phyloP scores from a whole-genome alignment of 1,140 invertebrate species.

The Drosophila mayri region DNA sequence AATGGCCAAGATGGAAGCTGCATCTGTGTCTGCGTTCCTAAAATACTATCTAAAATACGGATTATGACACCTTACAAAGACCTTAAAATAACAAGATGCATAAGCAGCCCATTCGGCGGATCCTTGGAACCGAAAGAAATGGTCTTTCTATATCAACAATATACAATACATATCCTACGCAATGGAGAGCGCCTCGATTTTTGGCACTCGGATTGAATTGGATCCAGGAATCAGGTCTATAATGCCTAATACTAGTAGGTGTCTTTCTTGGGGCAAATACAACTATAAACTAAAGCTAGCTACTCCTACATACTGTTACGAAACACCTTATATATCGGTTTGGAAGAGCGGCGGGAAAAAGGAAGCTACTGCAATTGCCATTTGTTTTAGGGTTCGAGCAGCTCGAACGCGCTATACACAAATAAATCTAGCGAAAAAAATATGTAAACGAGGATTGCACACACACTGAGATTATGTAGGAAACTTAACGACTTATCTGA shows the following conservation, averaged over 20 bases:
- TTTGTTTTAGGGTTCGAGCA: slow-evolving; percentile 78
- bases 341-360: slow-evolving; percentile 40
- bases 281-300: slow-evolving; percentile 2
- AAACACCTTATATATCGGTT: slow-evolving; percentile 26
- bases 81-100: background rate
- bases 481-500: slow-evolving; percentile 30
- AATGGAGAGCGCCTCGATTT: slow-evolving; percentile 39
- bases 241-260: slow-evolving; percentile 51
- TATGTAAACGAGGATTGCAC: slow-evolving; percentile 74
- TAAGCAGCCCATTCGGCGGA: background rate
- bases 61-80: slow-evolving; percentile 6
- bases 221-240: slow-evolving; percentile 18
- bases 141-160: slow-evolving; percentile 2
- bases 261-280: slow-evolving; percentile 30
- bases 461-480: slow-evolving; percentile 77
- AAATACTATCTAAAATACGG: slow-evolving; percentile 15
- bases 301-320: slow-evolving; percentile 33
- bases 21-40: background rate
- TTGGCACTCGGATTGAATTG: slow-evolving; percentile 49
- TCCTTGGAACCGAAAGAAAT: background rate
- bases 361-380: slow-evolving; percentile 50
- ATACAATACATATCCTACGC: slow-evolving; percentile 21
- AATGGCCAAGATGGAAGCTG: slow-evolving; percentile 40
- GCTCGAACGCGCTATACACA: slow-evolving; percentile 67
- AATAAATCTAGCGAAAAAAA: slow-evolving; percentile 43